Base-by-base conservation (phyloP, 2,888 invertebrate genomes). In the Thysanoteuthis rhombus region DNA sequence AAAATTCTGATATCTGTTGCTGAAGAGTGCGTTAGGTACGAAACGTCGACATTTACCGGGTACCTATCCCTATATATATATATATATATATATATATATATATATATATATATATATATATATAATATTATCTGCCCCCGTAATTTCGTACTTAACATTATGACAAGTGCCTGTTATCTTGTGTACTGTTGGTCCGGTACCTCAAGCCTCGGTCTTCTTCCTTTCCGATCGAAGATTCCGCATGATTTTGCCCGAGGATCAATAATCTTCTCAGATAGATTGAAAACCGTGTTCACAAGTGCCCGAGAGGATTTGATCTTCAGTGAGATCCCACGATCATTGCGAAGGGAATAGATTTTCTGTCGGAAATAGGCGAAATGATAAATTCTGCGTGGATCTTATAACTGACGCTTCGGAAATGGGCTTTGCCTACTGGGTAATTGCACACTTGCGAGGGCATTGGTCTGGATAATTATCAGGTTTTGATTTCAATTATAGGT, bases 351-450 rank as follows among this genome's bases (percentile, higher is more conserved):
- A 75, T 75, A 75, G 75, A 75, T 75, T 75, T 75, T 75, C 75
- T 75, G 75, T 75, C 75, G 75, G 75, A 75, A 75, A 75, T 75
- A 36, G 75, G 75, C n/a, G 36, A 75, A 75, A 75, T 75, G 75
- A 75, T 75, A 75, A 75, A 75, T 75, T 75, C 75, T 75, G n/a
- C 75, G 75, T 75, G 75, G 75, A 75, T 75, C 75, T 75, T n/a
- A 36, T 75, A 75, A 75, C 75, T 75, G 75, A 75, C 75, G 75
- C 75, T 25, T 75, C 75, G 75, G 75, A 75, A 75, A 75, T 75
- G 75, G 75, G n/a, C 75, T 75, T 36, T 75, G 75, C 75, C 75
- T 75, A 36, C 75, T 36, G 75, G 75, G 75, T 75, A 75, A 75
- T 75, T 75, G 75, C 75, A 75, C 75, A 75, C 75, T 75, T 75